These are phyloP conservation scores for Periophthalmodon schlosseri DNA, from an alignment of 2,113 vertebrate genomes.

Conservation along the genomic window DNA sequence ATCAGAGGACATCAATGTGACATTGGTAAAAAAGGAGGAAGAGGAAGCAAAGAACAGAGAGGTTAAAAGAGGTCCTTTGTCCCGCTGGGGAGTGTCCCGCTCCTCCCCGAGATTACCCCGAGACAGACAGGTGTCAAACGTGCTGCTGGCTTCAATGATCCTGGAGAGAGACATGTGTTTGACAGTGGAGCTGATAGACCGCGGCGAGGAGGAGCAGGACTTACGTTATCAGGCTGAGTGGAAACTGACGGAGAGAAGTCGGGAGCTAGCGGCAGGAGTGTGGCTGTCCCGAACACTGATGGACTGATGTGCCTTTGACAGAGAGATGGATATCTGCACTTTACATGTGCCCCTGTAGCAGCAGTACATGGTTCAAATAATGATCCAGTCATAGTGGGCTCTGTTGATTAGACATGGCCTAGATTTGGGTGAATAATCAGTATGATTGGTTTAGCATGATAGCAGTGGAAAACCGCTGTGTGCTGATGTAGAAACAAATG, in stretches of 20 bases:
- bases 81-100: conserved; percentile 36
- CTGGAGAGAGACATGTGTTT: conserved; percentile 66
- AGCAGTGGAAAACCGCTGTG: conserved; percentile 16
- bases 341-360: not conserved
- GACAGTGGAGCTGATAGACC: conserved; percentile 65
- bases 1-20: conserved; percentile 28
- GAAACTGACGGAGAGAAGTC: conserved; percentile 67
- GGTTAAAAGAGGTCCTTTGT: conserved; percentile 20
- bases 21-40: conserved; percentile 23
- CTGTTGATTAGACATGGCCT: conserved; percentile 37
- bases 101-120: conserved; percentile 49
- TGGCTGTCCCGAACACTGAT: conserved; percentile 55
- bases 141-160: conserved; percentile 40
- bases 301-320: conserved; percentile 39
- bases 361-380: conserved; percentile 7
- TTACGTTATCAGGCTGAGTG: conserved; percentile 67
- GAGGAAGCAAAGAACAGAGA: conserved; percentile 34
- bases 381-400: conserved; percentile 30
- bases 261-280: conserved; percentile 64
- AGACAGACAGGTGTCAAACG: conserved; percentile 42
- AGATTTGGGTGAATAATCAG: conserved; percentile 37
- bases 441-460: conserved; percentile 37
- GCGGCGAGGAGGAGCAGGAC: conserved; percentile 49
- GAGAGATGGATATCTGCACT: conserved; percentile 3
- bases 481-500: conserved; percentile 33